Percentiles rank a stretch among this genome's conserved stretches.
phyloP scores from a whole-genome alignment of 2,888 invertebrate species.

The Antheraea yamamai region DNA sequence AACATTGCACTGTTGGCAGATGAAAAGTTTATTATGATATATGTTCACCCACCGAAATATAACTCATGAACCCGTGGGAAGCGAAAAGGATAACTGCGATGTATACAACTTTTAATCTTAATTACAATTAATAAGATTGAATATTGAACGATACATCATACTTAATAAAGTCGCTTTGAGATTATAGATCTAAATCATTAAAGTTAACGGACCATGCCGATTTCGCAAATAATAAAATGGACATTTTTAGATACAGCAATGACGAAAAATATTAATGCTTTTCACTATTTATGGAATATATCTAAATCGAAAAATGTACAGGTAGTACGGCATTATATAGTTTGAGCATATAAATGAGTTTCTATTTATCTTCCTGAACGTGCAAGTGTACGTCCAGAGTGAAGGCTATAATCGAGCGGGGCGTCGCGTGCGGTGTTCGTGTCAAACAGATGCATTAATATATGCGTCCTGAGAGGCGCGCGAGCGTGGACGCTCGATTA shows the following conservation, averaged over 20 bases:
- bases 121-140: background rate
- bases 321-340: background rate
- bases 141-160: background rate
- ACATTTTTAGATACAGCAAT: background rate
- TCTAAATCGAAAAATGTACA: background rate
- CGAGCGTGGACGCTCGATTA: no score
- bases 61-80: conserved; percentile 23
- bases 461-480: no score
- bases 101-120: conserved; percentile 10
- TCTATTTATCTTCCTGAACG: background rate
- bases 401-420: no score
- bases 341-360: no score
- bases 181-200: no score
- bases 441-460: no score
- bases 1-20: conserved; percentile 26
- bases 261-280: background rate
- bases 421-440: no score
- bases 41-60: conserved; percentile 31
- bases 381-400: no score
- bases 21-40: conserved; percentile 33
- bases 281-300: background rate
- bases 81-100: conserved; percentile 9
- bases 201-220: background rate
- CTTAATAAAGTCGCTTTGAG: background rate
- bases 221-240: background rate